A percentile compares a stretch with the other conserved stretches of the same genome.
These are phyloP conservation scores for Aphelinus atriplicis DNA, from an alignment of 1,140 invertebrate genomes.

Conservation along the genomic window DNA sequence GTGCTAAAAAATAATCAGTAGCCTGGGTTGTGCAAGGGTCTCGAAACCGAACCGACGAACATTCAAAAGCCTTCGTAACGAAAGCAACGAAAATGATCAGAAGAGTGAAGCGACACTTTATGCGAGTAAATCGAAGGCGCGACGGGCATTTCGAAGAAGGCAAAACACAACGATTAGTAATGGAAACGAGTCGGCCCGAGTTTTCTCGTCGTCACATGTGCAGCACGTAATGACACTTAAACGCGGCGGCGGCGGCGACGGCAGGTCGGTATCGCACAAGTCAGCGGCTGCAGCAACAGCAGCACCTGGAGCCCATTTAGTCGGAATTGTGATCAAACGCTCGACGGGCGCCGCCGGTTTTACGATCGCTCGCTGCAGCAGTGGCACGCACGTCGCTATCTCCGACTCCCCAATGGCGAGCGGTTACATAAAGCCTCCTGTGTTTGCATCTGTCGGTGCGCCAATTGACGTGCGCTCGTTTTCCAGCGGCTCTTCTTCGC, in stretches of 20 bases:
- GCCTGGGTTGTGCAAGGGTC: too few relatives aligned
- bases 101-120: neutral
- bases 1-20: neutral
- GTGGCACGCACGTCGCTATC: neutral
- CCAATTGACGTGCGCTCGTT: constrained; percentile 8
- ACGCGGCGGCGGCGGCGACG: neutral
- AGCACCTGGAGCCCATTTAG: constrained; percentile 19
- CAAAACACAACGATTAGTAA: neutral
- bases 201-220: too few relatives aligned
- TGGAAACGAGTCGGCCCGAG: too few relatives aligned
- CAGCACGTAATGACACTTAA: neutral
- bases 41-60: too few relatives aligned
- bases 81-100: neutral
- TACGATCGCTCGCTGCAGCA: neutral
- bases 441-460: too few relatives aligned
- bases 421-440: constrained; percentile 20
- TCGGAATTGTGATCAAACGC: neutral
- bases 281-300: neutral
- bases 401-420: neutral
- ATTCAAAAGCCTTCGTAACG: too few relatives aligned
- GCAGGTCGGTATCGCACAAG: too few relatives aligned
- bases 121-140: neutral
- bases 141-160: neutral
- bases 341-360: neutral
- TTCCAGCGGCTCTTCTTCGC: constrained; percentile 5